Evolutionary conservation across 1,140 invertebrate species (phyloP).

Genomic region (Zophobas morio): DNA sequence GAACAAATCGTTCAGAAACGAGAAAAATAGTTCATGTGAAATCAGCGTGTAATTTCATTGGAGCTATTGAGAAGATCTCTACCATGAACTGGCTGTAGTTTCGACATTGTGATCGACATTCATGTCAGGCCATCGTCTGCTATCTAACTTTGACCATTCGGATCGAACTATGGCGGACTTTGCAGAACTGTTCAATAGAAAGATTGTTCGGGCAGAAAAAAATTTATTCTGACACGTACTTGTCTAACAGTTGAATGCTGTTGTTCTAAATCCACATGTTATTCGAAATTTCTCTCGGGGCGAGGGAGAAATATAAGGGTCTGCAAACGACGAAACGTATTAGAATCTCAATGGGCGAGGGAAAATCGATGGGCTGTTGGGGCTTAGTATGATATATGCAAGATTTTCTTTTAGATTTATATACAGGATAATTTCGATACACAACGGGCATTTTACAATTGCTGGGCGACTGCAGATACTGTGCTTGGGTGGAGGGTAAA

Average conservation of each 20-base stretch:
- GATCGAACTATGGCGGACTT: conserved; percentile 38
- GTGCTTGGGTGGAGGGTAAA: no score
- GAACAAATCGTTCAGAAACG: conserved; percentile 53
- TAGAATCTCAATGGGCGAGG: neutral
- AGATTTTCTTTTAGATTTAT: no score
- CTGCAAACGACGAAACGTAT: conserved; percentile 16
- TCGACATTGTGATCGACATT: conserved; percentile 55
- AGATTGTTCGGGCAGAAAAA: conserved; percentile 43
- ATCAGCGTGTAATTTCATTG: conserved; percentile 56
- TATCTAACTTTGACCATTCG: conserved; percentile 56
- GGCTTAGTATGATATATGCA: neutral
- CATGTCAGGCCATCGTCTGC: conserved; percentile 44
- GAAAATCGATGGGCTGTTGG: neutral
- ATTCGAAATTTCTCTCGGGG: conserved; percentile 3
- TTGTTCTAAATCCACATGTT: conserved; percentile 31
- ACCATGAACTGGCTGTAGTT: conserved; percentile 45
- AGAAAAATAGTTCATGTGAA: conserved; percentile 54
- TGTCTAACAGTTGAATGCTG: conserved; percentile 24
- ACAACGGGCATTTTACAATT: no score
- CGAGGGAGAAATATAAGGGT: conserved; percentile 13
- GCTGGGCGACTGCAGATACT: no score
- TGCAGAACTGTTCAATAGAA: conserved; percentile 46
- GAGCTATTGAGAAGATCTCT: conserved; percentile 50
- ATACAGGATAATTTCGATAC: no score
- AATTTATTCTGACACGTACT: conserved; percentile 37